Conservation (phyloP, 2,113 vertebrate genomes). For the Forbesichthys papilliferus region DNA sequence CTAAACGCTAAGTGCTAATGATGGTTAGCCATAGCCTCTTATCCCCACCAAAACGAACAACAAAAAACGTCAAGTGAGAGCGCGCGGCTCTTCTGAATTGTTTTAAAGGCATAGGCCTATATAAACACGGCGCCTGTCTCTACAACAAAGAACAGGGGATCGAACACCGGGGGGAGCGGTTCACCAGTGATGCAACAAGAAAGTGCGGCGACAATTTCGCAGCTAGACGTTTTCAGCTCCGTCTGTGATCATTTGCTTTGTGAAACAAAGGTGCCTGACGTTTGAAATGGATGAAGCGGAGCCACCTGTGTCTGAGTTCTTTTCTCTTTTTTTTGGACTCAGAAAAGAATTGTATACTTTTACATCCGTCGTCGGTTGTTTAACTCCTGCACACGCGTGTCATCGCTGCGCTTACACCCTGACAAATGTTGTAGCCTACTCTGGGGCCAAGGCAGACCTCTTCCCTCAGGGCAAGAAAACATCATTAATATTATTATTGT, state of each 20-base stretch:
- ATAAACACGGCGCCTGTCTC: constrained; percentile 39
- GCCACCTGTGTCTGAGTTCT: constrained; percentile 26
- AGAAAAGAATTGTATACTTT: too few species aligned
- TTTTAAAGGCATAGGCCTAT: constrained; percentile 54
- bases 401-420: constrained; percentile 27
- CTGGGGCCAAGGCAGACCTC: constrained; percentile 58
- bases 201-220: constrained; percentile 48
- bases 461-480: constrained; percentile 68
- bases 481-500: constrained; percentile 77
- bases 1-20: constrained; percentile 1
- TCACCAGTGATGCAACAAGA: constrained; percentile 51
- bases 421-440: constrained; percentile 48
- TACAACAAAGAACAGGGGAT: constrained; percentile 54
- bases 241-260: constrained; percentile 55
- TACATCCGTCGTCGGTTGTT: constrained; percentile 27
- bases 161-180: constrained; percentile 16
- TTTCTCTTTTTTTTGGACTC: too few species aligned
- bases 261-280: constrained; percentile 60
- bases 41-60: constrained; percentile 55
- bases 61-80: constrained; percentile 39
- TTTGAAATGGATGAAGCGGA: constrained; percentile 48
- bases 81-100: constrained; percentile 35
- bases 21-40: constrained; percentile 60
- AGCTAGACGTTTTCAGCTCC: constrained; percentile 24
- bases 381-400: constrained; percentile 61